Evolutionary conservation across 1,140 invertebrate genomes (phyloP).

Genomic region (Lepidurus packardi): DNA sequence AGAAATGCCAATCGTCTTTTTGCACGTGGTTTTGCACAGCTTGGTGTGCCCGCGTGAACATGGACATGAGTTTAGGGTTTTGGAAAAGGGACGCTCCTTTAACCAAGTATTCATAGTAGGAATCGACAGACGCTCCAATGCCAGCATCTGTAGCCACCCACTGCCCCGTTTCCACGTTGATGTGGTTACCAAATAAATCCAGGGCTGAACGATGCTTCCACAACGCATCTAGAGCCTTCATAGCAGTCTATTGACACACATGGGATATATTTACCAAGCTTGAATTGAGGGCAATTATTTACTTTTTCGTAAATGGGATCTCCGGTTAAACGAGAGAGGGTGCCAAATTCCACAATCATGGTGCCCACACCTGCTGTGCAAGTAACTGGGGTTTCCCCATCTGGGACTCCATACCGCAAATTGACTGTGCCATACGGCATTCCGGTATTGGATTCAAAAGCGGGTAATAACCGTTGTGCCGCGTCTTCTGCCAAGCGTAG

Average conservation of each 20-base stretch:
- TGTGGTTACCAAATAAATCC: slow-evolving; percentile 91
- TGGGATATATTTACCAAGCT: slow-evolving; percentile 7
- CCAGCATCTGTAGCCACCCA: slow-evolving; percentile 97
- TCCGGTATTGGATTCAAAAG: slow-evolving; percentile 82
- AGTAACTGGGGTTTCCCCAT: slow-evolving; percentile 90
- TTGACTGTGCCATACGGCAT: slow-evolving; percentile 99
- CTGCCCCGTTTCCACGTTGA: slow-evolving; percentile 86
- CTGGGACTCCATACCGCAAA: slow-evolving; percentile 82
- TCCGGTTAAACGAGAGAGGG: slow-evolving; percentile 87
- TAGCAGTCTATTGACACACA: slow-evolving; percentile 53
- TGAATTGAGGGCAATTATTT: slow-evolving; percentile 41
- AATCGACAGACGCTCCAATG: slow-evolving; percentile 89
- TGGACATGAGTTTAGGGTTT: slow-evolving; percentile 79
- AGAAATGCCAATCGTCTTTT: slow-evolving; percentile 70
- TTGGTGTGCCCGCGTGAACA: slow-evolving; percentile 76
- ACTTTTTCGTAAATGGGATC: slow-evolving; percentile 91
- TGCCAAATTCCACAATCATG: slow-evolving; percentile 95
- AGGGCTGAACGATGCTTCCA: slow-evolving; percentile 64
- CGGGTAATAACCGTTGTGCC: slow-evolving; percentile 77
- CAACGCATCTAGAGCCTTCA: slow-evolving; percentile 82
- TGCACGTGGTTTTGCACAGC: slow-evolving; percentile 82
- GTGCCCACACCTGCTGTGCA: slow-evolving; percentile 98
- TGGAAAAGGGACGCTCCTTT: slow-evolving; percentile 83
- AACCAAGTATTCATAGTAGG: slow-evolving; percentile 97
- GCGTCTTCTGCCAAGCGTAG: slow-evolving; percentile 89